Evolutionary conservation across 2,797 vertebrate species (phyloP).

Genomic region (Eulemur rubriventer): DNA sequence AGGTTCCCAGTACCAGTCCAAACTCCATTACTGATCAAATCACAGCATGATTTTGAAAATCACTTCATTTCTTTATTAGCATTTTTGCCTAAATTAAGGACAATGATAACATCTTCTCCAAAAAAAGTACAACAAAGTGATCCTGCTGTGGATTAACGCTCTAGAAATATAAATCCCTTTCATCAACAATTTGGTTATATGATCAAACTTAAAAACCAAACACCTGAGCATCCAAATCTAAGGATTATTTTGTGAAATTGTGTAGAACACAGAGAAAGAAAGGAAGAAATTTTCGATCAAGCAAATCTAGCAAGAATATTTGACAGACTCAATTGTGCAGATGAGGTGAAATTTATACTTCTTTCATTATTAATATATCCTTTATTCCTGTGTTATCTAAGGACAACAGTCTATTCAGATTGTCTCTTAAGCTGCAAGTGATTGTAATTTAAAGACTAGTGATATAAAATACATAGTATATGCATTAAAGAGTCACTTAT

Average conservation of each 20-base stretch:
- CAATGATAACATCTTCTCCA: neutral
- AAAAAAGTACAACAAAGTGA: neutral
- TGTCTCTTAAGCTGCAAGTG: neutral
- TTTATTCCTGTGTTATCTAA: neutral
- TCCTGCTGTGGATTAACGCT: neutral
- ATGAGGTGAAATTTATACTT: neutral
- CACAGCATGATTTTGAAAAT: neutral
- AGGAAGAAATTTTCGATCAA: neutral
- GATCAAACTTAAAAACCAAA: neutral
- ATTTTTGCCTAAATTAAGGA: constrained; percentile 14
- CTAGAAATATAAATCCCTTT: neutral
- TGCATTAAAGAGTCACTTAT: neutral
- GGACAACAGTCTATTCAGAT: neutral
- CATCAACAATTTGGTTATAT: neutral
- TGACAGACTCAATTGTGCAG: neutral
- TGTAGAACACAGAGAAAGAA: neutral
- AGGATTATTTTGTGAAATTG: neutral
- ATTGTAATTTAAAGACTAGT: constrained; percentile 30
- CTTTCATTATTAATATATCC: neutral
- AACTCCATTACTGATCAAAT: neutral
- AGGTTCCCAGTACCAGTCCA: neutral
- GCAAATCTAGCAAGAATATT: constrained; percentile 36
- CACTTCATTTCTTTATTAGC: neutral
- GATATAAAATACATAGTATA: neutral
- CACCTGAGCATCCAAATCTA: neutral